phyloP scores from a whole-genome alignment of 1,140 invertebrate species.

The Drosophila repleta region DNA sequence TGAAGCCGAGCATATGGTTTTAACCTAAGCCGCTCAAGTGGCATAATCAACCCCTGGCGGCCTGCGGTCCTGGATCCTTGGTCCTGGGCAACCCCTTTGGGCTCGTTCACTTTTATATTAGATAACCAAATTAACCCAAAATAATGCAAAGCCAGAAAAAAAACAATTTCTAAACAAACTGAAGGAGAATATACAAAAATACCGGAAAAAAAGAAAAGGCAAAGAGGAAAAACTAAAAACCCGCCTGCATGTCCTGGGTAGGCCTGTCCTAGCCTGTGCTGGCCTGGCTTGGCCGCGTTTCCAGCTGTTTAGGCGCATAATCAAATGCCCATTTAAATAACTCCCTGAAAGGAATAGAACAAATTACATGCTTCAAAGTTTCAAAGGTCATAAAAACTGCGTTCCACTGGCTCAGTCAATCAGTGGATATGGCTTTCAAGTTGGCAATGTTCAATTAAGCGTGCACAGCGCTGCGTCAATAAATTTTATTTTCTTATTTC shows the following conservation, averaged over 20 bases:
- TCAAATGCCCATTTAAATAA: conserved; percentile 71
- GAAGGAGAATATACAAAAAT: neutral
- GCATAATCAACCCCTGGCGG: conserved; percentile 55
- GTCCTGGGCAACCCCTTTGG: conserved; percentile 25
- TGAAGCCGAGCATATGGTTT: conserved; percentile 64
- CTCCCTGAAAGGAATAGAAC: conserved; percentile 44
- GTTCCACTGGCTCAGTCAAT: conserved; percentile 64
- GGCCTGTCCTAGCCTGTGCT: no score
- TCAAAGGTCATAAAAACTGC: conserved; percentile 63
- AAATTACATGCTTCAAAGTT: conserved; percentile 7
- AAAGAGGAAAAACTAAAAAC: conserved; percentile 22
- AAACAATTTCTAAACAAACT: conserved; percentile 11
- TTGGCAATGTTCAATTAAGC: conserved; percentile 80
- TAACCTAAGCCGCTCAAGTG: conserved; percentile 71
- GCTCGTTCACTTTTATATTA: conserved; percentile 31
- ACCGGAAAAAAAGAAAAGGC: neutral
- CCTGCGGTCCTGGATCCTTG: neutral
- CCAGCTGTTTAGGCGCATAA: conserved; percentile 73
- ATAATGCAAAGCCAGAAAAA: conserved; percentile 29
- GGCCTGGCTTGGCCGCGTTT: conserved; percentile 57
- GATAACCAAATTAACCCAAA: conserved; percentile 50
- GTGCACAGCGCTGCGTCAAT: conserved; percentile 64
- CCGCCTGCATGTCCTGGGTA: no score
- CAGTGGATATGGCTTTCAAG: conserved; percentile 71
- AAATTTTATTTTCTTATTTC: conserved; percentile 57